Conservation (phyloP, 1,140 invertebrate genomes). For the Zophobas atratus region DNA sequence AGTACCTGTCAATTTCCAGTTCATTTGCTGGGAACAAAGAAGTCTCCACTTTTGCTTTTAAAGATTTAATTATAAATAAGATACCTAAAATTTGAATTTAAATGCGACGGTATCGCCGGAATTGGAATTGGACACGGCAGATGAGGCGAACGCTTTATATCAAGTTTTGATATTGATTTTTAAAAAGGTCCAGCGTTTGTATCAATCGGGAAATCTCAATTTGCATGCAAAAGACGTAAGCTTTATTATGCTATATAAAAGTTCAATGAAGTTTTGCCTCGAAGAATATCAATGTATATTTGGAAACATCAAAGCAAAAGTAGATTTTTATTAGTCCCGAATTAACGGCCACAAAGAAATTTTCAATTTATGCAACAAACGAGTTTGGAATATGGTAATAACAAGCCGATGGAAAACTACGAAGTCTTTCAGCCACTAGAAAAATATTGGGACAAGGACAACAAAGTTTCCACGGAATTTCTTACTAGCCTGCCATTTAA, state of each 20-base stretch:
- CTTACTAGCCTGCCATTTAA: neutral
- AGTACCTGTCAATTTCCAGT: neutral
- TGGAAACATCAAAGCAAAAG: conserved; percentile 31
- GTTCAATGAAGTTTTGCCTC: conserved; percentile 31
- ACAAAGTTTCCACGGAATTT: neutral
- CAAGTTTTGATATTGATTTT: neutral
- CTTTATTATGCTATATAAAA: conserved; percentile 26
- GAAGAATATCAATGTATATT: conserved; percentile 20
- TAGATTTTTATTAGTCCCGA: neutral
- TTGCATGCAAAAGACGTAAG: conserved; percentile 13
- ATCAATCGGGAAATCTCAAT: conserved; percentile 11
- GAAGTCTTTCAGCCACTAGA: neutral
- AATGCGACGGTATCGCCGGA: neutral
- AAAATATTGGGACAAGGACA: conserved; percentile 2
- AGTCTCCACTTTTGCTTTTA: neutral
- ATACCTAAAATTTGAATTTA: neutral
- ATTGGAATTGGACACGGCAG: too few relatives aligned
- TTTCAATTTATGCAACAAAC: conserved; percentile 17
- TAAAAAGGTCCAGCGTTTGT: neutral
- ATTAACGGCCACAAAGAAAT: neutral
- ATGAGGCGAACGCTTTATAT: neutral
- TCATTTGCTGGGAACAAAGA: neutral
- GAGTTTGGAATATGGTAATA: neutral
- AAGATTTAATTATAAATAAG: neutral
- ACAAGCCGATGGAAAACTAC: neutral